These are phyloP conservation scores for Acanthis flammea DNA, from an alignment of 2,797 vertebrate species.

Conservation along the genomic window DNA sequence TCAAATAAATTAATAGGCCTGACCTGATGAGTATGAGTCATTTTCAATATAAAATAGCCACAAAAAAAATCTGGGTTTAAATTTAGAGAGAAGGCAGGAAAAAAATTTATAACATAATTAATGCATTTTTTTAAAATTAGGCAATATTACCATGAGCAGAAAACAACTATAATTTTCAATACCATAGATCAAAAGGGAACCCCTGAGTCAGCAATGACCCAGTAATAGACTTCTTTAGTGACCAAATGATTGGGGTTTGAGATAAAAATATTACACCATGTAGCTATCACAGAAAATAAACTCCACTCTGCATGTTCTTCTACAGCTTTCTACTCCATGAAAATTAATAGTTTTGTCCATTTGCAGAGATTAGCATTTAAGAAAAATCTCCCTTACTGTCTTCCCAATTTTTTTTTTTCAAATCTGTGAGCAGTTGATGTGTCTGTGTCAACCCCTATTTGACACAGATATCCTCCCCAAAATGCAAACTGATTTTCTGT, in stretches of 20 bases:
- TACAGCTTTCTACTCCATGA: neutral
- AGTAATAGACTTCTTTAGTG: neutral
- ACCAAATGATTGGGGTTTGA: neutral
- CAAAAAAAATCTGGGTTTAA: conserved; percentile 9
- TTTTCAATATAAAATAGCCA: conserved; percentile 7
- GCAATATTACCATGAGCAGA: neutral
- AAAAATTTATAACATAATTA: neutral
- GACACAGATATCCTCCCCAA: neutral
- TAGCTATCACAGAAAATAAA: neutral
- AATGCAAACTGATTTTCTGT: neutral
- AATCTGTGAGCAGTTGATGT: neutral
- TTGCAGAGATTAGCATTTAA: neutral
- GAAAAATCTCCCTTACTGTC: neutral
- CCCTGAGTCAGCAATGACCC: neutral
- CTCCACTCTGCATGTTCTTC: neutral
- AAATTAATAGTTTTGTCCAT: neutral
- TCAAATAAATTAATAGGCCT: conserved; percentile 12
- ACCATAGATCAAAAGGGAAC: neutral
- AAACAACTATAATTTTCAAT: neutral
- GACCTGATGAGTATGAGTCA: conserved; percentile 4
- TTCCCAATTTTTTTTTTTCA: neutral
- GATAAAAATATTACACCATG: neutral
- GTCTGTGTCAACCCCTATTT: neutral
- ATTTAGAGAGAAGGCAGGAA: neutral
- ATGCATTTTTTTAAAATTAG: neutral